A percentile compares a stretch with the other conserved stretches of the same genome.
These are phyloP conservation scores for Platycheirus rosarum DNA, from an alignment of 2,888 invertebrate species.

Conservation along the genomic window DNA sequence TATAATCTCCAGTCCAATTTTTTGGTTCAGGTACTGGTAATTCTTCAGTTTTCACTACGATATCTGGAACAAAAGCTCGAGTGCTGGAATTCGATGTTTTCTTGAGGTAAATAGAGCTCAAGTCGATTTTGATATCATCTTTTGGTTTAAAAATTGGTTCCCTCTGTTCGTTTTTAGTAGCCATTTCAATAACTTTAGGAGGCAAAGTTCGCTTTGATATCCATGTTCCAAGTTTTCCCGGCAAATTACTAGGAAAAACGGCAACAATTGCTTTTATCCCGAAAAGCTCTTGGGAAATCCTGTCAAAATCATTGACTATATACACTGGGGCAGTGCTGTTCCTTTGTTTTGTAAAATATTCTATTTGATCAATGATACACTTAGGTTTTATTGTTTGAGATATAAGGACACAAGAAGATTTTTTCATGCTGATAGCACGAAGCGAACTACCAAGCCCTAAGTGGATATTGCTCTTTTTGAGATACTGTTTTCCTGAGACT, in stretches of 20 bases:
- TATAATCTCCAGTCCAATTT: slow-evolving; percentile 49
- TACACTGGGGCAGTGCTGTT: slow-evolving; percentile 13
- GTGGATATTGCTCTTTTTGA: slow-evolving; percentile 17
- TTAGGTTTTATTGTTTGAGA: slow-evolving; percentile 46
- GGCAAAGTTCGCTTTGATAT: neutral
- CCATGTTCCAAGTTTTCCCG: slow-evolving; percentile 25
- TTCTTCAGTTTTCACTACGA: neutral
- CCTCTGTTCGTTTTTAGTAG: neutral
- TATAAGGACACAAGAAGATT: slow-evolving; percentile 46
- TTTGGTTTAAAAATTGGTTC: neutral
- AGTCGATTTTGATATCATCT: neutral
- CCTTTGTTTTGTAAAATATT: slow-evolving; percentile 6
- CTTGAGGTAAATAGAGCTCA: slow-evolving; percentile 4
- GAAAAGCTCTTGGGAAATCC: slow-evolving; percentile 14
- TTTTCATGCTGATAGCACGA: slow-evolving; percentile 25
- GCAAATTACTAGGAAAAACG: slow-evolving; percentile 15
- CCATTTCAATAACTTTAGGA: neutral
- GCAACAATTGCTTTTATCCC: slow-evolving; percentile 8
- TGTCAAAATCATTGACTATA: slow-evolving; percentile 19
- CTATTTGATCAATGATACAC: slow-evolving; percentile 59
- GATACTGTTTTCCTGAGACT: neutral
- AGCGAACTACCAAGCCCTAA: slow-evolving; percentile 46
- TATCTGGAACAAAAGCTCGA: slow-evolving; percentile 28
- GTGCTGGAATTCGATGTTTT: too few relatives aligned
- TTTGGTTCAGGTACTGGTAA: neutral